These are phyloP conservation scores for Lampris megalopsis DNA, from an alignment of 2,113 vertebrate species.

Conservation along the genomic window DNA sequence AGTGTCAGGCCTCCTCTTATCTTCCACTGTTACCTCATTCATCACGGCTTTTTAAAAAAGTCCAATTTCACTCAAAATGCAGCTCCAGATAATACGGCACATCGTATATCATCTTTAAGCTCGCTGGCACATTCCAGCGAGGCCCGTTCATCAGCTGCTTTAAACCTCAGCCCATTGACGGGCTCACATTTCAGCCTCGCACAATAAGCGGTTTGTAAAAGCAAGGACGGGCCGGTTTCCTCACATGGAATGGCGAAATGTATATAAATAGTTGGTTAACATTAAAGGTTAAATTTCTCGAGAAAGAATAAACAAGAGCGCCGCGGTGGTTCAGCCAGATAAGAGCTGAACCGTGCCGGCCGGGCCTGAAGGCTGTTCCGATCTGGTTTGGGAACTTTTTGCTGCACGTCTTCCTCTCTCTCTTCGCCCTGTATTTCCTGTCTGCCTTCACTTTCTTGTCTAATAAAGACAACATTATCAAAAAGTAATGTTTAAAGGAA, in stretches of 20 bases:
- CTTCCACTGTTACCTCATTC: slow-evolving; percentile 79
- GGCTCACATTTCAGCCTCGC: slow-evolving; percentile 11
- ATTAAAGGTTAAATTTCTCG: background rate
- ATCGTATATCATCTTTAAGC: slow-evolving; percentile 72
- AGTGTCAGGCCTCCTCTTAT: slow-evolving; percentile 74
- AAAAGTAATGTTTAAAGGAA: no score
- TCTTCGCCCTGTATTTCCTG: no score
- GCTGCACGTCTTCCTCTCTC: no score
- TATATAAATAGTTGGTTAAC: background rate
- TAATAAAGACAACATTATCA: no score
- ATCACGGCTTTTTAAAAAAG: slow-evolving; percentile 79
- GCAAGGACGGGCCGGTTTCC: slow-evolving; percentile 14
- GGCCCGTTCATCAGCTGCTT: slow-evolving; percentile 49
- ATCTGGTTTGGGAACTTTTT: no score
- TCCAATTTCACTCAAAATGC: slow-evolving; percentile 70
- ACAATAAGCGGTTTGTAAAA: slow-evolving; percentile 1
- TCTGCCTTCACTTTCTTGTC: no score
- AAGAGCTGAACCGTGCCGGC: no score
- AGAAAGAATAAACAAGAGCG: no score
- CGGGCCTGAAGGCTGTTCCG: no score
- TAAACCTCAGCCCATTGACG: slow-evolving; percentile 25
- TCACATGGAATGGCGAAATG: slow-evolving; percentile 9
- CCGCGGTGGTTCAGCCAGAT: no score
- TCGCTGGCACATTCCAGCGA: slow-evolving; percentile 67
- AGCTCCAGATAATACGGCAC: slow-evolving; percentile 68